A percentile compares a stretch with the other conserved stretches of the same genome.
These are phyloP conservation scores for Spilarctia lutea DNA, from an alignment of 2,888 invertebrate species.

Conservation along the genomic window DNA sequence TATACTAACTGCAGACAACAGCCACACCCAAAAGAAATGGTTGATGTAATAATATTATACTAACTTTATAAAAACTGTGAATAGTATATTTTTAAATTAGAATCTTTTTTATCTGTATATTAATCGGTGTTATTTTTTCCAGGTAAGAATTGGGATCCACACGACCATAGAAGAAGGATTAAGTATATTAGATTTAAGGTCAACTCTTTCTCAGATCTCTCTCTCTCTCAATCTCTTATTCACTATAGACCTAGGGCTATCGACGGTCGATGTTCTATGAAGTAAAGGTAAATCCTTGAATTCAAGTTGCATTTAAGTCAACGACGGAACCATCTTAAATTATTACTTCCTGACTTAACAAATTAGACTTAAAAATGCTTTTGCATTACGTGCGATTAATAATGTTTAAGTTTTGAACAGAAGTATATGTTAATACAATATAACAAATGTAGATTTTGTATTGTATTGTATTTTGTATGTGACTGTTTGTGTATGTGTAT, in stretches of 20 bases:
- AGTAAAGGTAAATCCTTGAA: neutral
- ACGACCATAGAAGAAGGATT: neutral
- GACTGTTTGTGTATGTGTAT: no score
- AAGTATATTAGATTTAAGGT: constrained; percentile 14
- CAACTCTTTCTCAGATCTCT: neutral
- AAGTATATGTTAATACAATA: neutral
- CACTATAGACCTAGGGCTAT: neutral
- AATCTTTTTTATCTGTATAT: neutral
- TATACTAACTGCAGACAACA: neutral
- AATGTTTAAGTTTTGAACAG: neutral
- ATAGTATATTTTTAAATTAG: neutral
- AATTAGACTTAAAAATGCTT: neutral
- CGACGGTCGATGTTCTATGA: neutral
- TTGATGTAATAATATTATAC: no score
- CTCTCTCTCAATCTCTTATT: neutral
- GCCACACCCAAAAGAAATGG: neutral
- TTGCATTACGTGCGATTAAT: neutral
- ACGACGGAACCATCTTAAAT: neutral
- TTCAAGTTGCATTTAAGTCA: neutral
- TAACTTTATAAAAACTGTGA: no score
- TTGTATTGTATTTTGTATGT: neutral
- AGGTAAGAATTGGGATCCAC: constrained; percentile 39
- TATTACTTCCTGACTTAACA: neutral
- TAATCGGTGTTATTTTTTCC: constrained; percentile 33
- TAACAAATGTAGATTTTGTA: neutral